Evolutionary conservation across 1,140 invertebrate species (phyloP).

Genomic region (Calliphora vicina): DNA sequence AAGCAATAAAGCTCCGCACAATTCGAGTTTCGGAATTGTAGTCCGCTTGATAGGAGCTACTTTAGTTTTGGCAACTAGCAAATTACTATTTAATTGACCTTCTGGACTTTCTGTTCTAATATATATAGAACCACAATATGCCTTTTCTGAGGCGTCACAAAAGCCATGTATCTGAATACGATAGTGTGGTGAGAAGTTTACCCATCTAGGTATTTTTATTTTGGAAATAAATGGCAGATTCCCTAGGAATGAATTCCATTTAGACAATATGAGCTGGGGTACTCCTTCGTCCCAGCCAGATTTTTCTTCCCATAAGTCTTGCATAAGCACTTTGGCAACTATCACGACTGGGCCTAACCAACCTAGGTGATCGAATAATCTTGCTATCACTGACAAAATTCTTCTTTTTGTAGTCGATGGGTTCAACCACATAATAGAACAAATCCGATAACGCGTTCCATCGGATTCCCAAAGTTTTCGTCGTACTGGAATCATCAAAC

Average conservation of each 20-base stretch:
- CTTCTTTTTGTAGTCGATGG: neutral
- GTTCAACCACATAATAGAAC: neutral
- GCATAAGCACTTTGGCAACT: conserved; percentile 35
- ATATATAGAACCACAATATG: conserved; percentile 17
- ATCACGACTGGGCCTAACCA: conserved; percentile 17
- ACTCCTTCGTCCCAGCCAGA: neutral
- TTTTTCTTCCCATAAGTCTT: conserved; percentile 42
- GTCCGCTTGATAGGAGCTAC: conserved; percentile 42
- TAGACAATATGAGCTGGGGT: neutral
- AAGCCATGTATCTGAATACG: conserved; percentile 19
- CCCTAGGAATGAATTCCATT: neutral
- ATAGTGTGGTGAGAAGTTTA: neutral
- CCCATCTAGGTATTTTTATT: neutral
- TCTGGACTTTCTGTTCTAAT: neutral
- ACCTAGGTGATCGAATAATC: conserved; percentile 15
- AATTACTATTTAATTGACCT: neutral
- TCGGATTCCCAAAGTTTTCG: conserved; percentile 1
- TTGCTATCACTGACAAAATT: neutral
- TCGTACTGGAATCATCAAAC: neutral
- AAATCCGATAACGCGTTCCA: conserved; percentile 9
- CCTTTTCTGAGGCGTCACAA: conserved; percentile 26
- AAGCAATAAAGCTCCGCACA: conserved; percentile 36
- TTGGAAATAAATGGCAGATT: neutral
- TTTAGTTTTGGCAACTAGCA: conserved; percentile 40
- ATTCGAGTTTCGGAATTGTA: conserved; percentile 42